Base-by-base conservation (phyloP, 2,888 invertebrate genomes). In the Celastrina argiolus region DNA sequence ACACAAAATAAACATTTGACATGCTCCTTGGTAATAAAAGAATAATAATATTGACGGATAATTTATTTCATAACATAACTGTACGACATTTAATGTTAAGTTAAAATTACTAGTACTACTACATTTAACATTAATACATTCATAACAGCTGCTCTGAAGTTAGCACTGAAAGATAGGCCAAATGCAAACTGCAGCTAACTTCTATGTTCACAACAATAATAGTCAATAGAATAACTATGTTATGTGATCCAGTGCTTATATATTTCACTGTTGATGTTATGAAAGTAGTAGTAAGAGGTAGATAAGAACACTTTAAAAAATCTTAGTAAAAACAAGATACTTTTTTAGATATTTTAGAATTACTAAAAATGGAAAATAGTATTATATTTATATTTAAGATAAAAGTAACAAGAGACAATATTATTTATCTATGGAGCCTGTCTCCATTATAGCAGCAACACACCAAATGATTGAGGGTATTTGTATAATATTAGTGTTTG, bases 21-120 rank as follows among this genome's bases (percentile, higher is more conserved):
- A n/a, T 45, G 12, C 1, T 16, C 14, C 12, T 12, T 12, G 56
- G 12, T 34, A 59, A 59, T 59, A 59, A 61, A 61, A 61, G 5
- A 61, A 36, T 26, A 22, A 18, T 61, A 22, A 36, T 61, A 39
- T 39, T 61, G 58, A 58, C 58, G 31, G 58, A 61, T 22, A 39
- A 61, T 61, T 61, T 36, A 61, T 61, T 61, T 36, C 10, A 61
- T 61, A 61, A 61, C 22, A 14, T 36, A 61, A 58, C 58, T 31
- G n/a, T 36, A 36, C 39, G 61, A 61, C 61, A 61, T 36, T 36
- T 59, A 36, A 61, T 61, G 34, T 61, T 61, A 59, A 34, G 28
- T 31, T 31, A 36, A 16, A 39, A 39, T 61, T 61, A 61, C 39
- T 61, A 34, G 10, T 22, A 28, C 56, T 39, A 61, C 14, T 59